These are phyloP conservation scores for Hemitrygon akajei DNA, from an alignment of 2,797 vertebrate species.

Conservation along the genomic window DNA sequence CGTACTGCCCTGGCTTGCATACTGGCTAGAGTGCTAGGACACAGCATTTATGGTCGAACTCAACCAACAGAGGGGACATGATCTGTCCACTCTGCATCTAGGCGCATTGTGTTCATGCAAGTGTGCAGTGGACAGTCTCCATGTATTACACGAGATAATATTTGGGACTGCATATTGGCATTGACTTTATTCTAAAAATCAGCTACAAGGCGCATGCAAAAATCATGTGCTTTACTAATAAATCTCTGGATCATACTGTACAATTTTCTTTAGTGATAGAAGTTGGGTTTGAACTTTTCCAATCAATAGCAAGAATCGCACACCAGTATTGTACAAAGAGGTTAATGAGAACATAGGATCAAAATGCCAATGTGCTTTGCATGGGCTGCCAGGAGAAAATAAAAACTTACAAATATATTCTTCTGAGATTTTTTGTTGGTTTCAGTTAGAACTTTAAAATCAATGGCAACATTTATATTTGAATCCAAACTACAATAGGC, in stretches of 20 bases:
- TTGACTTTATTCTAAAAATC: no score
- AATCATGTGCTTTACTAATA: no score
- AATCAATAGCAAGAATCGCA: neutral
- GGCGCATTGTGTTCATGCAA: no score
- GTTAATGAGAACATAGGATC: neutral
- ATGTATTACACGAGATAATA: no score
- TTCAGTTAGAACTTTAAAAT: neutral
- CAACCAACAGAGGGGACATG: no score
- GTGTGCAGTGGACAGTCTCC: no score
- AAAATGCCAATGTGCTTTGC: neutral
- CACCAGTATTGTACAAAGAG: neutral
- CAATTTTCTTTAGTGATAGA: neutral
- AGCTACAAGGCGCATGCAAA: no score
- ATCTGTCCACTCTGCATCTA: no score
- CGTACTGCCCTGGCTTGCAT: no score
- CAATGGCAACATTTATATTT: neutral
- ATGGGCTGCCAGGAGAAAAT: neutral
- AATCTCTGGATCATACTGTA: neutral
- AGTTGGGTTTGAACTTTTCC: neutral
- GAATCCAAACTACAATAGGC: neutral
- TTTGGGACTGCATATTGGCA: no score
- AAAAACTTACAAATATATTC: neutral
- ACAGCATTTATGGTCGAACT: no score
- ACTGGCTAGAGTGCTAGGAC: no score
- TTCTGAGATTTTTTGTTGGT: neutral